Evolutionary conservation across 1,140 invertebrate species (phyloP).

Genomic region (Drosophila erecta): DNA sequence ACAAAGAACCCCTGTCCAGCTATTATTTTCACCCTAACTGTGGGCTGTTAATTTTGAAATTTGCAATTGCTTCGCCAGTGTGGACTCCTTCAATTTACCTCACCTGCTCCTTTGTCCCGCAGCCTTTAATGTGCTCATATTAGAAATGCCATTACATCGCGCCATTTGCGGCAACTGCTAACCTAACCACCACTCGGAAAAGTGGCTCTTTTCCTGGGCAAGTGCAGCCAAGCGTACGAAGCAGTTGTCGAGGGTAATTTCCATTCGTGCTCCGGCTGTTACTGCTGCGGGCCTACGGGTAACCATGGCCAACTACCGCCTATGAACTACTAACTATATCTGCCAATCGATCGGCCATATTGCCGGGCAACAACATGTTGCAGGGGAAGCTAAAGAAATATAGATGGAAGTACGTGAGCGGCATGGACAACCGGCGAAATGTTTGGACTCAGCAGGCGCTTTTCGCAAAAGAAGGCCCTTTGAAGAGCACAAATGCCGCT

Average conservation of each 20-base stretch:
- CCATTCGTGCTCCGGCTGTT: conserved; percentile 42
- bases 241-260: conserved; percentile 40
- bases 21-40: conserved; percentile 12
- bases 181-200: conserved; percentile 51
- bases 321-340: conserved; percentile 7
- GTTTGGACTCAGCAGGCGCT: conserved; percentile 32
- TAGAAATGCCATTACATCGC: conserved; percentile 81
- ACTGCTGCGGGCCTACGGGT: conserved; percentile 29
- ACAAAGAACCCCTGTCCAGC: background rate
- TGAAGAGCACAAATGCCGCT: conserved; percentile 41
- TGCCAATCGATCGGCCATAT: conserved; percentile 67
- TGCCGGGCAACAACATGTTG: conserved; percentile 60
- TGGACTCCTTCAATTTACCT: conserved; percentile 7
- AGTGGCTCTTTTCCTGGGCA: conserved; percentile 12
- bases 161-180: conserved; percentile 79
- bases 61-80: conserved; percentile 28
- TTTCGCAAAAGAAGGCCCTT: conserved; percentile 30
- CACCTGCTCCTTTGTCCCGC: conserved; percentile 41
- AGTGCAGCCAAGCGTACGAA: conserved; percentile 67
- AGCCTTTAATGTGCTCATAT: conserved; percentile 75
- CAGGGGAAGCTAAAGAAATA: conserved; percentile 7
- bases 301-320: conserved; percentile 15
- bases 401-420: conserved; percentile 56
- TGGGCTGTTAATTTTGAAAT: conserved; percentile 73
- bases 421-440: conserved; percentile 35